Evolutionary conservation across 2,113 vertebrate species (phyloP).

Genomic region (Prunella fulvescens): DNA sequence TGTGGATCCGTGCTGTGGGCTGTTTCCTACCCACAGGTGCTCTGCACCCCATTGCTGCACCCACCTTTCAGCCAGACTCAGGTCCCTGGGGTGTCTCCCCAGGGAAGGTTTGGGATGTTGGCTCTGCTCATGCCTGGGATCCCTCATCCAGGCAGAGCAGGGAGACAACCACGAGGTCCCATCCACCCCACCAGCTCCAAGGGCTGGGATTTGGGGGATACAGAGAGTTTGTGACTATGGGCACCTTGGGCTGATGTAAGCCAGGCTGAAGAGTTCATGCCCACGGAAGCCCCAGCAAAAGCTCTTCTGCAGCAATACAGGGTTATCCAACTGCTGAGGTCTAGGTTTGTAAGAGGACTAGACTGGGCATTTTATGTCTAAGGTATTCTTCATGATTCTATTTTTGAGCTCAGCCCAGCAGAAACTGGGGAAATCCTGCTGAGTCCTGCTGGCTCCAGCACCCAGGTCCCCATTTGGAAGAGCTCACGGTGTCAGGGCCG

Average conservation of each 20-base stretch:
- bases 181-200: background rate
- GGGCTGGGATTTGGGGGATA: background rate
- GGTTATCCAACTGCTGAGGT: rapidly evolving
- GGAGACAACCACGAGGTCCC: background rate
- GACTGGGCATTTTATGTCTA: background rate
- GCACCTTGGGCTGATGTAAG: background rate
- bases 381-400: background rate
- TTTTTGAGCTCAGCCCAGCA: background rate
- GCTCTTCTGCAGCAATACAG: background rate
- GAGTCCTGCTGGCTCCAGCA: background rate
- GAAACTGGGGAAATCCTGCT: background rate
- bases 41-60: background rate
- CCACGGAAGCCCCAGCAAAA: background rate
- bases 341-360: background rate
- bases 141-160: background rate
- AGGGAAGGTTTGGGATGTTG: background rate
- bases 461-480: background rate
- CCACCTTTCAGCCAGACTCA: background rate
- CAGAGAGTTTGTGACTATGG: background rate
- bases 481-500: background rate
- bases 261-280: background rate
- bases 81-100: rapidly evolving
- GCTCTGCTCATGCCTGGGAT: background rate
- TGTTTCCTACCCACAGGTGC: background rate
- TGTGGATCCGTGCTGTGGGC: background rate